Percentiles rank a stretch among this genome's conserved stretches.
Evolutionary conservation across 2,888 invertebrate genomes (phyloP).

Genomic region (Argyresthia goedartella): DNA sequence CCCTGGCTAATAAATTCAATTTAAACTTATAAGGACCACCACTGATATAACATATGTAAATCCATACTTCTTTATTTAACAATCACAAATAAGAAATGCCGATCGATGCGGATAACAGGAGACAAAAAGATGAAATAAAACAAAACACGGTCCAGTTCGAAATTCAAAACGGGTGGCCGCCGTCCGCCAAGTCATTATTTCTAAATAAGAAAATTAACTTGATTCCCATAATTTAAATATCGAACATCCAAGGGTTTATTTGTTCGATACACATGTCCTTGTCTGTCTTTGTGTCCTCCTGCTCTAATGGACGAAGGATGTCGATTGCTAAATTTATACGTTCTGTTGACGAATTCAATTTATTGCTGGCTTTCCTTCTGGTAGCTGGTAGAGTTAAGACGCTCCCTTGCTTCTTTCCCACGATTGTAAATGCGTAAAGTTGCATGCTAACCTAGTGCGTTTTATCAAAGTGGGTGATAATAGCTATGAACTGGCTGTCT

Average conservation of each 20-base stretch:
- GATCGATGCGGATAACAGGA: constrained; percentile 46
- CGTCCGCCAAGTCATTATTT: constrained; percentile 58
- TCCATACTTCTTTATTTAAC: constrained; percentile 66
- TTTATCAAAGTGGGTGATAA: constrained; percentile 22
- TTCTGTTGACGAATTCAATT: constrained; percentile 53
- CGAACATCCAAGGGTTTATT: constrained; percentile 24
- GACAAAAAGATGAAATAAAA: constrained; percentile 14
- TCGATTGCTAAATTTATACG: constrained; percentile 52
- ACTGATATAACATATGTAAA: constrained; percentile 68
- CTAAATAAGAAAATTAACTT: constrained; percentile 65
- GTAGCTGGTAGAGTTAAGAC: constrained; percentile 22
- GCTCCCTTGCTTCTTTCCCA: constrained; percentile 35
- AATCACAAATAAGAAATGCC: constrained; percentile 52
- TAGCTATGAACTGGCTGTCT: constrained; percentile 17
- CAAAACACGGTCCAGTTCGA: constrained; percentile 38
- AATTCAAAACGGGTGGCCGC: constrained; percentile 61
- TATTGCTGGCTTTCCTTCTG: constrained; percentile 31
- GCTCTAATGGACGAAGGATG: constrained; percentile 42
- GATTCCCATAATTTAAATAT: constrained; percentile 69
- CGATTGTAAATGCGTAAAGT: constrained; percentile 23
- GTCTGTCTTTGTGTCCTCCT: constrained; percentile 17
- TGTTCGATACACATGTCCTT: constrained; percentile 14
- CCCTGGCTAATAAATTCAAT: constrained; percentile 66
- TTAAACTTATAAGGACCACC: constrained; percentile 62
- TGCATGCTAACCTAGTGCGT: constrained; percentile 21